Percentiles rank a stretch among this genome's conserved stretches.
These are phyloP conservation scores for Rotaria macrura DNA, from an alignment of 2,888 invertebrate genomes.

Conservation along the genomic window DNA sequence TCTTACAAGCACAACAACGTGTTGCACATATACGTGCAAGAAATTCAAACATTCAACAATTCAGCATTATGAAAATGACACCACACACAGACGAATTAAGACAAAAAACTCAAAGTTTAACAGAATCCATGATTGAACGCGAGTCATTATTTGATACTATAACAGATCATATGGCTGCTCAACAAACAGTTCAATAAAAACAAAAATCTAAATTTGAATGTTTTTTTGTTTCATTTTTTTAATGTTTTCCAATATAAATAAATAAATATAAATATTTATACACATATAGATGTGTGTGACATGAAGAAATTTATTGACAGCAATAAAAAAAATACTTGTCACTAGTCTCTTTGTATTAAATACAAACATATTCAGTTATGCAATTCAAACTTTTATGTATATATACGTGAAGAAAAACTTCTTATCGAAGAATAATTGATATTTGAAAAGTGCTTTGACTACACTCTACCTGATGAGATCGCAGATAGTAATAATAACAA, in stretches of 20 bases:
- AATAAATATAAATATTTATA: neutral
- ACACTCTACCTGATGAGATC: too few relatives aligned
- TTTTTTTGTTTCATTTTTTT: neutral
- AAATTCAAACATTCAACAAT: slow-evolving; percentile 12
- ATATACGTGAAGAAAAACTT: too few relatives aligned
- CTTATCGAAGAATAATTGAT: too few relatives aligned
- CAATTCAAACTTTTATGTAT: neutral
- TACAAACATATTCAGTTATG: too few relatives aligned
- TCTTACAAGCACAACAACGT: slow-evolving; percentile 7
- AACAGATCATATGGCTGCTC: neutral
- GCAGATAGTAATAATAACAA: too few relatives aligned
- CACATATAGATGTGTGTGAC: neutral
- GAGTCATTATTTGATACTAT: neutral
- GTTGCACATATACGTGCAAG: slow-evolving; percentile 20
- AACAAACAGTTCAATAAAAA: neutral
- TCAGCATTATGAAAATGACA: neutral
- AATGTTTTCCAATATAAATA: neutral
- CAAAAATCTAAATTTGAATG: neutral
- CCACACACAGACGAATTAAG: neutral
- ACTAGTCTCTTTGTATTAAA: too few relatives aligned
- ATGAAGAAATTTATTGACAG: neutral
- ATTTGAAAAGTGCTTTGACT: too few relatives aligned
- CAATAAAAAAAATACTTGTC: neutral
- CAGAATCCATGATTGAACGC: neutral
- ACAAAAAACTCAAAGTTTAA: slow-evolving; percentile 1